A percentile compares a stretch with the other conserved stretches of the same genome.
Conservation (phyloP, 37 sponge, comb jelly and placozoan species). For the Hormiphora californensis region DNA sequence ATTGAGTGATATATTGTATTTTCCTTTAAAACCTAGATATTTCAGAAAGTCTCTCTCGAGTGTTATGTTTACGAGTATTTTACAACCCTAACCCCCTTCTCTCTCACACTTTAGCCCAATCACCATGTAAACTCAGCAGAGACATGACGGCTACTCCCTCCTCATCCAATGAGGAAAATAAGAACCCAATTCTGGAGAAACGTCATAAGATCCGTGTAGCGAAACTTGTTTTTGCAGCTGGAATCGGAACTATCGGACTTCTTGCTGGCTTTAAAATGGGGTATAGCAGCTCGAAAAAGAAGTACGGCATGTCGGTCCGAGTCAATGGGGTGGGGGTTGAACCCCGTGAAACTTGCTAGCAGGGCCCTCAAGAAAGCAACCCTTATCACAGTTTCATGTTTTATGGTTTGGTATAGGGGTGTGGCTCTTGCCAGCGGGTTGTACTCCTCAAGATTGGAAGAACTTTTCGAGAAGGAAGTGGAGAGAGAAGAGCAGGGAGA, state of each 20-base stretch:
- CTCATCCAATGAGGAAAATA: neutral
- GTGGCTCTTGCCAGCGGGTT: neutral
- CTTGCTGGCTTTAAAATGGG: conserved; percentile 22
- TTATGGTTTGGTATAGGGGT: neutral
- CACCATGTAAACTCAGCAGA: no score
- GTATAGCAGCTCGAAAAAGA: neutral
- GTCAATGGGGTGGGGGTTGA: neutral
- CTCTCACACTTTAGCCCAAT: no score
- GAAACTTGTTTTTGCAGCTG: neutral
- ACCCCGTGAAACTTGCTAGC: neutral
- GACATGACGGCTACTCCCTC: no score
- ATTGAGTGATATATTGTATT: no score
- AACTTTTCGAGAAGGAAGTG: conserved; percentile 41
- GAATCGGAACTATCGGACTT: neutral
- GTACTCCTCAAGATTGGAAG: neutral
- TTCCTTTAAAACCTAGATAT: no score
- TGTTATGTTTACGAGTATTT: no score
- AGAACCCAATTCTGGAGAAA: neutral
- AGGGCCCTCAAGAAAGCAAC: conserved; percentile 23
- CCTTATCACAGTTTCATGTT: conserved; percentile 32
- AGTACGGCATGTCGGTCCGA: neutral
- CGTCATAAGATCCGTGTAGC: neutral
- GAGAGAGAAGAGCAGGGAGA: neutral
- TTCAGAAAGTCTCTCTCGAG: no score
- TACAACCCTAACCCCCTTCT: no score